Conservation (phyloP, 2,113 vertebrate species). For the Anolis carolinensis region DNA sequence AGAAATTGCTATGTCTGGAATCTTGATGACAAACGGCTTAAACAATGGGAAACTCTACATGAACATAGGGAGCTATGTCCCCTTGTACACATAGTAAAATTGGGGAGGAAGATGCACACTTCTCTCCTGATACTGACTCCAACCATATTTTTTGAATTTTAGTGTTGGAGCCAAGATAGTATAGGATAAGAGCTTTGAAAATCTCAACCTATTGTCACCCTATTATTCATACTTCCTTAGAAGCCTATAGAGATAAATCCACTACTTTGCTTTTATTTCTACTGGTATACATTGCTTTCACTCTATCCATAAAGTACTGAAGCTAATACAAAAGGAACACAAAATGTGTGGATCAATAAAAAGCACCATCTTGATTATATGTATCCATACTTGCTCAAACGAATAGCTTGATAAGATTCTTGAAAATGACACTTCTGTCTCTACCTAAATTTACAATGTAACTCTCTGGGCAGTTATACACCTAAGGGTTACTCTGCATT, state of each 20-base stretch:
- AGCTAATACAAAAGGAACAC: background rate
- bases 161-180: too few species aligned
- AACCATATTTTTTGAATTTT: too few species aligned
- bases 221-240: background rate
- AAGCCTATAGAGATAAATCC: background rate
- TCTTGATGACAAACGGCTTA: too few species aligned
- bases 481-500: background rate
- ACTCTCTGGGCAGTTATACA: background rate
- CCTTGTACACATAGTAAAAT: too few species aligned
- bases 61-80: too few species aligned
- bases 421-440: background rate
- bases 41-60: too few species aligned
- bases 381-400: constrained; percentile 42
- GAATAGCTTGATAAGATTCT: constrained; percentile 34
- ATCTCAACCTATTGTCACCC: too few species aligned
- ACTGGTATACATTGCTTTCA: constrained; percentile 33
- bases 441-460: constrained; percentile 2
- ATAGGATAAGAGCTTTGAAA: too few species aligned
- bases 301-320: background rate
- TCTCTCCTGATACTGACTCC: too few species aligned
- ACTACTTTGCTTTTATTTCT: constrained; percentile 44
- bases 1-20: background rate
- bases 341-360: constrained; percentile 40
- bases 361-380: constrained; percentile 49
- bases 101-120: too few species aligned